Base-by-base conservation (phyloP, 2,888 invertebrate genomes). In the Ennomos quercinarius region DNA sequence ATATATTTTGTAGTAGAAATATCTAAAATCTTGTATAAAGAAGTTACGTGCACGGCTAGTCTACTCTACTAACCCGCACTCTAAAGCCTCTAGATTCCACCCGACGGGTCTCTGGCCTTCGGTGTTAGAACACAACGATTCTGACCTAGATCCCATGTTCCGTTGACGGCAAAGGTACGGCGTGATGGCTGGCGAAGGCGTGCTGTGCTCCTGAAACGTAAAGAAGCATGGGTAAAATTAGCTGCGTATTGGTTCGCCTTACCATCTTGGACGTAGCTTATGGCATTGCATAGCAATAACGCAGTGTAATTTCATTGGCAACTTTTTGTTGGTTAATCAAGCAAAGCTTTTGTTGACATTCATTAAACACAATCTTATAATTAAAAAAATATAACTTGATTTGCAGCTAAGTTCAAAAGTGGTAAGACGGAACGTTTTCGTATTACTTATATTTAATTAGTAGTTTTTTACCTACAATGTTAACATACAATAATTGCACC, bases 81-180 rank as follows among this genome's bases (percentile, higher is more conserved):
- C 91, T 67, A 91, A 76, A 27, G 91, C 89, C 70, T 90, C 91
- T 52, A 91, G 72, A 73, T 90, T 89, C 79, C 89, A 87, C 12
- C 82, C 70, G 38, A 78, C 66, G 13, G 78, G 81, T 4, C 72
- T 69, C 12, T 67, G 70, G 1, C 74, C 71, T n/a, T 72, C 87
- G 1, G 81, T 63, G 34, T 85, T 86, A 0, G 90, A 90, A 71
- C 78, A 80, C 66, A 87, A 74, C 0, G 91, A 91, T 68, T 91
- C 91, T 0, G 88, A 78, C 61, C 95, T 93, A 12, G 94, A 93
- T 11, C 94, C 94, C 82, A 95, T 95, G 80, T 94, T 96, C 60
- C 97, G 93, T 80, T 97, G 97, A 57, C 97, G 94, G 83, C 97
- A 97, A 83, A 96, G 88, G 82, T 96, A 97, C 39, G 97, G 97